Base-by-base conservation (phyloP, 1,140 invertebrate genomes). In the Penaeus indicus region DNA sequence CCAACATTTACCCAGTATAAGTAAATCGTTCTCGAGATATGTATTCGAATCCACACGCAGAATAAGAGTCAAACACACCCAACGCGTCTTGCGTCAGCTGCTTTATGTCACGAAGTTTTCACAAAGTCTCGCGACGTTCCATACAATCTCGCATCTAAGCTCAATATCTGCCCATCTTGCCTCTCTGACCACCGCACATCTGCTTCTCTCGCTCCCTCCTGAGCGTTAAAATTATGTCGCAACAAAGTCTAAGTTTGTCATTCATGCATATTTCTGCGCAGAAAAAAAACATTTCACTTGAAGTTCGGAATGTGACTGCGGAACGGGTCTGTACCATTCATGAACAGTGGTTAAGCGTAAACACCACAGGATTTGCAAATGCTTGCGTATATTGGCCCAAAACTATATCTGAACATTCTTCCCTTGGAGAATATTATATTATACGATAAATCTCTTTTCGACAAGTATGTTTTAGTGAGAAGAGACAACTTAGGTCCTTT, bases 71-170 rank as follows among this genome's bases (percentile, higher is more conserved):
- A 54, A 16, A 54, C 11, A 54, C 54, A 54, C 11, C 11, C 54
- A 54, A 54, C 54, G 54, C 54, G 54, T 54, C 54, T 54, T 54
- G 54, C 54, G 54, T 54, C 54, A 54, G 54, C 54, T 54, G 54
- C 54, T 8, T 54, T 54, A 54, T 54, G 54, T 54, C 54, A 54
- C 54, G 54, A 11, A 5, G 54, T 54, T 54, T 54, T 54, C 22
- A 75, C 69, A 85, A 77, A 85, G 72, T 85, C 84, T 72, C 77
- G 67, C 25, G 69, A 32, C 69, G 84, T 77, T 85, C 67, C 84
- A 72, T 85, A 22, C 54, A 54, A 13, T 47, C 84, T 85, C 69
- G 72, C 84, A 13, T 85, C 67, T 85, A 85, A 85, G 84, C 84
- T 85, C 84, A 85, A 22, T 64, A 60, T 85, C 63, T 16, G 69